Percentiles rank a stretch among this genome's conserved stretches.
phyloP scores from a whole-genome alignment of 1,140 invertebrate species.

The Drosophila ercepeae region DNA sequence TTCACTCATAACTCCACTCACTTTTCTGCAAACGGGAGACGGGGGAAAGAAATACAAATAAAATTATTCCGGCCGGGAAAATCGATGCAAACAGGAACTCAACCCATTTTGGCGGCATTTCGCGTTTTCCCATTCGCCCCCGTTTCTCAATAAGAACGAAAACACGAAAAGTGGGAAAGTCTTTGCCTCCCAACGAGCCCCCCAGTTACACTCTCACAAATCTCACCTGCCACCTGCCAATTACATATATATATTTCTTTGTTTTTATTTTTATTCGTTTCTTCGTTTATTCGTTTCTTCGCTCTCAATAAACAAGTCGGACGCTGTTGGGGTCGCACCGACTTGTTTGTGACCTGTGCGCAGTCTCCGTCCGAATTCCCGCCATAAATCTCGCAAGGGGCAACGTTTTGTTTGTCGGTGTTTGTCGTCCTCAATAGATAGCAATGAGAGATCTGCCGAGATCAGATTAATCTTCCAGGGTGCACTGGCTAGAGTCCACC shows the following conservation, averaged over 20 bases:
- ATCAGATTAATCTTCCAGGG: background rate
- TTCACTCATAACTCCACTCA: slow-evolving; percentile 44
- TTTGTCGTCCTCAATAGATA: background rate
- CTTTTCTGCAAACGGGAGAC: slow-evolving; percentile 47
- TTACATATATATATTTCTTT: slow-evolving; percentile 76
- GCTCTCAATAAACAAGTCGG: slow-evolving; percentile 78
- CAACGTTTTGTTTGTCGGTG: background rate
- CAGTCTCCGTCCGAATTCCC: slow-evolving; percentile 29
- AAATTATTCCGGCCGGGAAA: slow-evolving; percentile 55
- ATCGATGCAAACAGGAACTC: slow-evolving; percentile 74
- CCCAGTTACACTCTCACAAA: slow-evolving; percentile 57
- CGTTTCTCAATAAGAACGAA: slow-evolving; percentile 59
- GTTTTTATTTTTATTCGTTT: slow-evolving; percentile 82
- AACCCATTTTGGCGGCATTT: slow-evolving; percentile 80
- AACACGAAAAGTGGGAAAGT: slow-evolving; percentile 17
- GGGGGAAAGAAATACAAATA: background rate
- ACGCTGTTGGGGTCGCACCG: slow-evolving; percentile 56
- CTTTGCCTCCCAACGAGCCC: slow-evolving; percentile 13
- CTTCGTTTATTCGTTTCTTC: slow-evolving; percentile 78
- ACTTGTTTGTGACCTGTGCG: slow-evolving; percentile 50
- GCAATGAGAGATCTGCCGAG: background rate
- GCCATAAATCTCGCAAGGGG: slow-evolving; percentile 26
- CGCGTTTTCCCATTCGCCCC: slow-evolving; percentile 60
- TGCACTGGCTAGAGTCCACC: background rate
- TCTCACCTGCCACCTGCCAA: slow-evolving; percentile 69